Base-by-base conservation (phyloP, 2,797 vertebrate species). In the Rhinogobio ventralis region DNA sequence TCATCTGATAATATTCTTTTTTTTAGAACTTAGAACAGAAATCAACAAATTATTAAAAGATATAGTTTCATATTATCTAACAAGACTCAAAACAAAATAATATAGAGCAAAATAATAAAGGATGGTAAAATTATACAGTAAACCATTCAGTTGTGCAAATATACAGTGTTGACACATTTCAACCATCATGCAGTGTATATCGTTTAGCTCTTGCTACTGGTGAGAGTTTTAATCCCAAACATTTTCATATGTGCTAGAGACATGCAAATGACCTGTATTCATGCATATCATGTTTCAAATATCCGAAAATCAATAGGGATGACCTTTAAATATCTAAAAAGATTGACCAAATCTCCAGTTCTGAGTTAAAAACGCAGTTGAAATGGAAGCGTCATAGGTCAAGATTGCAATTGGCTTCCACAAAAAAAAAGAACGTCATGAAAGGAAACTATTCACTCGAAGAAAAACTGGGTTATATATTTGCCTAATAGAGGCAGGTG, bases 321-420 rank as follows among this genome's bases (percentile, higher is more conserved):
- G 74, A 84, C 82, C 81, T 83, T 83, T 83, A 83, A 42, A 83
- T 42, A 76, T 67, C 46, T 76, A 42, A 25, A 67, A 55, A 67
- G 81, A 67, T 67, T 75, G 60, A 67, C 81, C 60, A 67, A 83
- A 83, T 76, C 33, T 76, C 33, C 81, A 83, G 72, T 64, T 83
- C 23, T 83, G 60, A 67, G 46, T 64, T 55, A 76, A 42, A 83
- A 83, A 67, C n/a, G 36, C 60, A 68, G 74, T 2, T 78, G 73
- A 78, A 84, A 77, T 46, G 49, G 51, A 69, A 20, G 64, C 33
- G 23, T 68, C 62, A 67, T 75, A 76, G 72, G 72, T 53, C 81
- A 76, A 83, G 81, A 76, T 20, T 83, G 46, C 74, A 77, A 84
- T 33, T 19, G 20, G 39, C 17, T 30, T 68, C 36, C 49, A 77